Conservation (phyloP, 2,113 vertebrate species). For the Atrichornis clamosus region DNA sequence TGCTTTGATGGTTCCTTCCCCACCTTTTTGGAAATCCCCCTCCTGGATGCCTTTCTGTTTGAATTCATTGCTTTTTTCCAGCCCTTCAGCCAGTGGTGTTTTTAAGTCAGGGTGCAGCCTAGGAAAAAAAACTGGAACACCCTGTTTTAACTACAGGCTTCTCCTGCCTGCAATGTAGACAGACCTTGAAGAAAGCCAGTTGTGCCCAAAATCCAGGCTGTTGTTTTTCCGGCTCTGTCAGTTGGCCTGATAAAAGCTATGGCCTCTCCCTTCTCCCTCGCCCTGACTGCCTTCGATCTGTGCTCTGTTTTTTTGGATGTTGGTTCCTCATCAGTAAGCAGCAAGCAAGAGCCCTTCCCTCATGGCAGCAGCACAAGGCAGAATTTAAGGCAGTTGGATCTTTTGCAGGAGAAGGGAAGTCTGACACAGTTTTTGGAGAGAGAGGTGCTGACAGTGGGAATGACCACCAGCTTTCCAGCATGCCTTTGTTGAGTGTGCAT, state of each 20-base stretch:
- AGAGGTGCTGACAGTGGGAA: neutral
- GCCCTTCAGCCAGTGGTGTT: neutral
- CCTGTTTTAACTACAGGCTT: neutral
- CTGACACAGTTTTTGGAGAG: neutral
- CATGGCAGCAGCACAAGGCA: neutral
- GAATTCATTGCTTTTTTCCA: neutral
- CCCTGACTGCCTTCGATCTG: neutral
- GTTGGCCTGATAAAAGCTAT: conserved; percentile 10
- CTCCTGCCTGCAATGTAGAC: neutral
- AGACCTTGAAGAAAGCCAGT: neutral
- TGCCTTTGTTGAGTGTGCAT: neutral
- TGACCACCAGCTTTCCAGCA: neutral
- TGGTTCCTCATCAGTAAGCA: conserved; percentile 34
- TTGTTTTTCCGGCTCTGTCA: neutral
- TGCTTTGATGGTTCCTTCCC: conserved; percentile 47
- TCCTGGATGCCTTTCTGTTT: neutral
- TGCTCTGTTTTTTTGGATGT: neutral
- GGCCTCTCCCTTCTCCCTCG: neutral
- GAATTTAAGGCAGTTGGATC: neutral
- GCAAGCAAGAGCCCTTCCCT: neutral
- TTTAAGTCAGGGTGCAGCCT: neutral
- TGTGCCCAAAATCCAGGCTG: neutral
- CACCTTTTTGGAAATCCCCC: conserved; percentile 48
- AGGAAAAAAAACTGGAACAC: neutral
- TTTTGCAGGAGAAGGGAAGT: neutral